A percentile compares a stretch with the other conserved stretches of the same genome.
Evolutionary conservation across 1,140 invertebrate species (phyloP).

Genomic region (Littorina saxatilis): DNA sequence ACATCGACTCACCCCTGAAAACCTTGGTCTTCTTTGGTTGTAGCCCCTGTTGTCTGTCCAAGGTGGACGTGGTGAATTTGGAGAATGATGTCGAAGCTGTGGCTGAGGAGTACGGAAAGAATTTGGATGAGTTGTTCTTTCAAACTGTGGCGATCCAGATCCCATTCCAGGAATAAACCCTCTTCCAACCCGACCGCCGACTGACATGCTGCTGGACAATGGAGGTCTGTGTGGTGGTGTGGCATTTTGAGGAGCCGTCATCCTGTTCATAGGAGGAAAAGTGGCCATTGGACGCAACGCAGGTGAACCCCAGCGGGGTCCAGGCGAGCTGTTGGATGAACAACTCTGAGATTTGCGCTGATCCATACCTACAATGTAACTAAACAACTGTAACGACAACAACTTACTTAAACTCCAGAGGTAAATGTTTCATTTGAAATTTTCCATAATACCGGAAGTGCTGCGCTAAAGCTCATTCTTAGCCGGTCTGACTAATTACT

Average conservation of each 20-base stretch:
- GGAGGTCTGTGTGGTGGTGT: conserved; percentile 8
- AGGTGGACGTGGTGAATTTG: not conserved
- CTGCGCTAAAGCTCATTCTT: not conserved
- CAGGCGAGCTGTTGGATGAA: not conserved
- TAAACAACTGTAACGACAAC: not conserved
- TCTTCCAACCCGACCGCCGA: not conserved
- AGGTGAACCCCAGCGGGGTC: conserved; percentile 21
- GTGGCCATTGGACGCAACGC: conserved; percentile 12
- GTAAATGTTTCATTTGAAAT: not conserved
- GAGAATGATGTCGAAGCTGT: not conserved
- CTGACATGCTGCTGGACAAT: not conserved
- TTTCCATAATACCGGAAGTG: not conserved
- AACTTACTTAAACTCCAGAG: not conserved
- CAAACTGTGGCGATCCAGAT: conserved; percentile 26
- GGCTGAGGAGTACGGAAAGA: conserved; percentile 23
- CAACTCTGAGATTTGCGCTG: conserved; percentile 1
- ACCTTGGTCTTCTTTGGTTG: not conserved
- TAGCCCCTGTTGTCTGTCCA: conserved; percentile 14
- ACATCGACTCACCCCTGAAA: too few relatives aligned
- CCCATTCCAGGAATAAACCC: not conserved
- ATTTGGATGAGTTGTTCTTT: not conserved
- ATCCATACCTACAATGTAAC: conserved; percentile 3
- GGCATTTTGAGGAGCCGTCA: not conserved
- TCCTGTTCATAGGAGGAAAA: conserved; percentile 23
- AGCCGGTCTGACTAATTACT: too few relatives aligned